These are phyloP conservation scores for Hyposoter didymator DNA, from an alignment of 2,888 invertebrate genomes.

Conservation along the genomic window DNA sequence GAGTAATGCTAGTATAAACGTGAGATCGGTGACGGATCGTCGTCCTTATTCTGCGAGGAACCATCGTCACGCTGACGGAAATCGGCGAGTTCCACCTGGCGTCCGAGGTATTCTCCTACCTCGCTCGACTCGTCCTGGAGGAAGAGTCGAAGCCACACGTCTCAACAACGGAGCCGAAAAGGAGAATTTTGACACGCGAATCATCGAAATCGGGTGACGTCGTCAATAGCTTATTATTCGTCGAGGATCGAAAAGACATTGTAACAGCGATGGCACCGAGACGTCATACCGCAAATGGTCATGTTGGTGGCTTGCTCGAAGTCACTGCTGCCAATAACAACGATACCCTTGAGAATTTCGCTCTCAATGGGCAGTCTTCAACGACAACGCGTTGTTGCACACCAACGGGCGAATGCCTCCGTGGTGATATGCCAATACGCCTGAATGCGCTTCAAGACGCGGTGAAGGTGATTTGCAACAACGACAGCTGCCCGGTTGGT, in stretches of 20 bases:
- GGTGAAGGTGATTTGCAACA: constrained; percentile 96
- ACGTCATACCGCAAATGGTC: constrained; percentile 79
- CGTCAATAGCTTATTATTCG: constrained; percentile 34
- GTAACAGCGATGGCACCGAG: constrained; percentile 79
- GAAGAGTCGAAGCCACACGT: constrained; percentile 68
- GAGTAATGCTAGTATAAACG: constrained; percentile 43
- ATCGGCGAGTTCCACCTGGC: constrained; percentile 67
- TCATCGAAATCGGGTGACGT: constrained; percentile 43
- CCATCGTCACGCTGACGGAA: constrained; percentile 67
- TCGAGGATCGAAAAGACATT: constrained; percentile 4
- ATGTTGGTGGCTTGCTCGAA: constrained; percentile 77
- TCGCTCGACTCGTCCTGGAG: constrained; percentile 68
- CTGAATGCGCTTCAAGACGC: constrained; percentile 91
- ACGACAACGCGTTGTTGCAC: constrained; percentile 91
- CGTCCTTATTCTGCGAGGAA: constrained; percentile 21
- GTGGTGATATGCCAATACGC: constrained; percentile 87
- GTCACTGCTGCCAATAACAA: constrained; percentile 72
- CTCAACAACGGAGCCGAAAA: constrained; percentile 60
- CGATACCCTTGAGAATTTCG: constrained; percentile 76
- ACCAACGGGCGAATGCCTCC: constrained; percentile 92
- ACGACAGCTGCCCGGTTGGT: constrained; percentile 94
- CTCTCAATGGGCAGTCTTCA: constrained; percentile 70
- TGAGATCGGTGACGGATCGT: constrained; percentile 14
- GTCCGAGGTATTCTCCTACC: constrained; percentile 68
- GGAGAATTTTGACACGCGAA: constrained; percentile 49